A percentile compares a stretch with the other conserved stretches of the same genome.
phyloP scores from a whole-genome alignment of 2,113 vertebrate species.

The Conger conger region DNA sequence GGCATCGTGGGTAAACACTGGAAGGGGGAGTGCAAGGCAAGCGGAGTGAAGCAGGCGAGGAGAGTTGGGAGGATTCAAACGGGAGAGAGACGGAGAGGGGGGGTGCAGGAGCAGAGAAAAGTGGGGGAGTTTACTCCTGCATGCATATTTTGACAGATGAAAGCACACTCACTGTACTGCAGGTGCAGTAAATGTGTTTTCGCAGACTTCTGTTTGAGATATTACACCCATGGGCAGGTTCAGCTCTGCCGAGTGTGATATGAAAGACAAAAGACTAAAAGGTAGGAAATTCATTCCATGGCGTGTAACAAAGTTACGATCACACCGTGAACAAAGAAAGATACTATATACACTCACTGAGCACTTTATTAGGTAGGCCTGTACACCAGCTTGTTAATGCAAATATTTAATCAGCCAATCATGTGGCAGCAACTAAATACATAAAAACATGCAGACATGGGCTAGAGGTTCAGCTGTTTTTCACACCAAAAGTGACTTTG shows the following conservation, averaged over 20 bases:
- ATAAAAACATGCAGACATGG: too few relatives aligned
- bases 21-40: neutral
- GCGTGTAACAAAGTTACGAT: neutral
- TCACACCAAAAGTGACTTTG: too few relatives aligned
- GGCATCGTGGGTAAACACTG: neutral
- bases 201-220: neutral
- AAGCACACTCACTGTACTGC: neutral
- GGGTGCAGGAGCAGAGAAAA: conserved; percentile 2
- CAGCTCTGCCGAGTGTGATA: neutral
- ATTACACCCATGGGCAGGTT: neutral
- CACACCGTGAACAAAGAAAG: neutral
- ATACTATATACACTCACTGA: too few relatives aligned
- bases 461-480: too few relatives aligned
- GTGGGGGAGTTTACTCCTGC: neutral
- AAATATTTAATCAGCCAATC: too few relatives aligned
- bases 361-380: too few relatives aligned
- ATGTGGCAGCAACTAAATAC: too few relatives aligned
- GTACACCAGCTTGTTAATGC: too few relatives aligned
- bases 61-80: conserved; percentile 31
- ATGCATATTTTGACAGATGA: conserved; percentile 29
- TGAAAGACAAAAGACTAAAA: neutral
- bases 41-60: neutral
- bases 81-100: conserved; percentile 32
- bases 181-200: neutral
- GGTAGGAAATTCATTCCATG: neutral